Evolutionary conservation across 2,113 vertebrate species (phyloP).

Genomic region (Cephalopholis sonnerati): DNA sequence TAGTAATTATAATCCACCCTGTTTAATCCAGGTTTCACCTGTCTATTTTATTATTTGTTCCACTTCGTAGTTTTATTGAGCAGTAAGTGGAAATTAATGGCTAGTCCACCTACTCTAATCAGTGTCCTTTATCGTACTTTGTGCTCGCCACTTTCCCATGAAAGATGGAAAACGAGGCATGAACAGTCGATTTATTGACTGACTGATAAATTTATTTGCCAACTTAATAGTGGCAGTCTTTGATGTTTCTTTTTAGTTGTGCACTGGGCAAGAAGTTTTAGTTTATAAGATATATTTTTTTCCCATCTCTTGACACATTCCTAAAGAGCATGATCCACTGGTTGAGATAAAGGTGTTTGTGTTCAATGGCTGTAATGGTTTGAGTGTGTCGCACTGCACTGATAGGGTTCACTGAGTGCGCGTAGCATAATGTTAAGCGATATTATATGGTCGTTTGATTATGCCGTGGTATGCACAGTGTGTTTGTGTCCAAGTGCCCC

Average conservation of each 20-base stretch:
- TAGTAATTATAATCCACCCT: background rate
- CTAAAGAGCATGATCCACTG: background rate
- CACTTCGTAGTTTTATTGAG: background rate
- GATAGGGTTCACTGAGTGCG: constrained; percentile 4
- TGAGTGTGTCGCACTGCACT: background rate
- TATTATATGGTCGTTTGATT: constrained; percentile 27
- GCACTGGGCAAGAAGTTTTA: background rate
- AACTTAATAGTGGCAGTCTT: background rate
- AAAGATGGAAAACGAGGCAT: constrained; percentile 10
- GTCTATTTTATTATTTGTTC: background rate
- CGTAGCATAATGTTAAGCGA: background rate
- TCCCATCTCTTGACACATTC: background rate
- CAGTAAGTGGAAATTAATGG: constrained; percentile 8
- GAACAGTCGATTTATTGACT: constrained; percentile 31
- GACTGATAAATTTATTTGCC: constrained; percentile 5
- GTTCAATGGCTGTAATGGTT: background rate
- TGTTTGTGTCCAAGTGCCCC: constrained; percentile 45
- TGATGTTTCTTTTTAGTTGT: background rate
- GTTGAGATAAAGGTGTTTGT: background rate
- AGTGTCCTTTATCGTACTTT: constrained; percentile 1
- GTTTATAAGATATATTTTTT: too few species aligned
- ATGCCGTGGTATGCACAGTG: background rate
- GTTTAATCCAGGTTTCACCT: background rate
- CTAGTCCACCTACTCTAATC: constrained; percentile 24
- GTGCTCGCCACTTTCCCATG: constrained; percentile 1